Percentiles rank a stretch among this genome's conserved stretches.
These are phyloP conservation scores for Aurelia aurita DNA, from an alignment of 30 jellyfish, hydroid and myxozoan species.

Conservation along the genomic window DNA sequence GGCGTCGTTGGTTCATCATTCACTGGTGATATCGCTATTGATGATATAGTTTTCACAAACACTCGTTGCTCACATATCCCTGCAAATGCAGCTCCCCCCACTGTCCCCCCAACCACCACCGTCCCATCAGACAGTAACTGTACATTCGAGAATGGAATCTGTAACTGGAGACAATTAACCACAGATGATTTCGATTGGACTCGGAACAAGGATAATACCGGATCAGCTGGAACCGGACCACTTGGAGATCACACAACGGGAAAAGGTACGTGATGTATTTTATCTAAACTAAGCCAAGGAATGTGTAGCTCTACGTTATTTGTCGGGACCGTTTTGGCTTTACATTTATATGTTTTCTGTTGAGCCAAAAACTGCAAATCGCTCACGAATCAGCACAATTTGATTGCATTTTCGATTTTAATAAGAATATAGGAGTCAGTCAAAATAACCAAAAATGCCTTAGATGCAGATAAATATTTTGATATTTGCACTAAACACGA, in stretches of 20 bases:
- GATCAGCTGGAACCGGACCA: conserved; percentile 95
- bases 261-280: conserved; percentile 66
- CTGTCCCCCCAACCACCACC: conserved; percentile 94
- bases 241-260: conserved; percentile 95
- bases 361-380: too few relatives aligned
- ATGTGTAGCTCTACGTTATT: background rate
- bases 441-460: too few relatives aligned
- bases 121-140: conserved; percentile 98
- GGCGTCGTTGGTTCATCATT: conserved; percentile 91
- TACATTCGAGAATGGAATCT: conserved; percentile 84
- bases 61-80: conserved; percentile 93
- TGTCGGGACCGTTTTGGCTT: too few relatives aligned
- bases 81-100: conserved; percentile 94
- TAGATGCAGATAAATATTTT: too few relatives aligned
- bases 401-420: too few relatives aligned
- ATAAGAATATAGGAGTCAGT: too few relatives aligned
- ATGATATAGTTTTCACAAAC: conserved; percentile 82
- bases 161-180: conserved; percentile 89
- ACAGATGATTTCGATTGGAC: conserved; percentile 94
- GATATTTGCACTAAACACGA: too few relatives aligned
- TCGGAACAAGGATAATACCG: conserved; percentile 84
- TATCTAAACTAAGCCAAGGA: background rate
- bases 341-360: too few relatives aligned
- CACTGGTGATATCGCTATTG: conserved; percentile 95
- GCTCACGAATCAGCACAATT: too few relatives aligned